Evolutionary conservation across 2,888 invertebrate genomes (phyloP).

Genomic region (Tanypteryx hageni): DNA sequence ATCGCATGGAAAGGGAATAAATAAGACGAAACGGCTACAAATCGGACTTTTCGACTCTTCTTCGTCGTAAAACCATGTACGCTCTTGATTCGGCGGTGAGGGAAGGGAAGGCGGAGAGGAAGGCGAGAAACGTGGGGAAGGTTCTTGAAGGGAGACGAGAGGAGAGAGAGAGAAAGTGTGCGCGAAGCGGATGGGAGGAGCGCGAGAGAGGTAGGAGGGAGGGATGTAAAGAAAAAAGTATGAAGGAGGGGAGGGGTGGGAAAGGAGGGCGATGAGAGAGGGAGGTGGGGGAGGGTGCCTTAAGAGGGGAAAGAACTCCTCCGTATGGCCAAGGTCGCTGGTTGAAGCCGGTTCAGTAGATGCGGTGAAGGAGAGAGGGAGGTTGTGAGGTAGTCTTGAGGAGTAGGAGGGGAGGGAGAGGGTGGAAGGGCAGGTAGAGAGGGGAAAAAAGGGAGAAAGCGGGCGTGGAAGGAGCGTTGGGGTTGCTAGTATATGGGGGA

Average conservation of each 20-base stretch:
- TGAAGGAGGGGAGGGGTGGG: neutral
- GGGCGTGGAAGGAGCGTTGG: neutral
- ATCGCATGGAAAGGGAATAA: too few relatives aligned
- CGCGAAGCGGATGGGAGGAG: too few relatives aligned
- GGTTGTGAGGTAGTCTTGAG: neutral
- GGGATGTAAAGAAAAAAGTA: neutral
- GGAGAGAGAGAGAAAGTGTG: too few relatives aligned
- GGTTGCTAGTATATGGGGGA: neutral
- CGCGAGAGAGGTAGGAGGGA: neutral
- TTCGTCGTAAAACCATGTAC: too few relatives aligned
- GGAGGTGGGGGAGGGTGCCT: conserved; percentile 1
- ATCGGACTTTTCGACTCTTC: neutral
- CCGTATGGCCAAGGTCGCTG: conserved; percentile 30
- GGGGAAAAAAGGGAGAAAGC: neutral
- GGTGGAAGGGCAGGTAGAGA: neutral
- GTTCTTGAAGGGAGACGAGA: too few relatives aligned
- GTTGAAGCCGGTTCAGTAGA: conserved; percentile 38
- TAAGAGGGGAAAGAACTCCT: neutral
- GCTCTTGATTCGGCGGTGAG: conserved; percentile 10
- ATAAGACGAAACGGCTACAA: too few relatives aligned
- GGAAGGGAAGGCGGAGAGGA: neutral
- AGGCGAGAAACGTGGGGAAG: neutral
- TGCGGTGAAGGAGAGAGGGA: neutral
- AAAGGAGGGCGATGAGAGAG: conserved; percentile 10
- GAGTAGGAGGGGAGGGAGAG: neutral